A percentile compares a stretch with the other conserved stretches of the same genome.
Evolutionary conservation across 2,113 vertebrate species (phyloP).

Genomic region (Chaetops frenatus): DNA sequence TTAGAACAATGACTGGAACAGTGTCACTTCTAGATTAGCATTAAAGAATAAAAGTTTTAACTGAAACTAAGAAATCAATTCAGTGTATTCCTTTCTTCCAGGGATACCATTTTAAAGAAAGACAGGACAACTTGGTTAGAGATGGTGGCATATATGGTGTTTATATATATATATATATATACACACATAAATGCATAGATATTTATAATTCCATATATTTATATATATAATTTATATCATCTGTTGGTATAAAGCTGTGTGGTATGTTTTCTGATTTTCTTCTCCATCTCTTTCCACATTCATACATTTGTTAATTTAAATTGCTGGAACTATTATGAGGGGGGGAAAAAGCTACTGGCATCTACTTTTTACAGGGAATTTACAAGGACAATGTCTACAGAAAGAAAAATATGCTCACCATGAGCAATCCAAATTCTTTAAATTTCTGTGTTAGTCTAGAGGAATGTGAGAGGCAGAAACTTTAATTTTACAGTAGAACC

Average conservation of each 20-base stretch:
- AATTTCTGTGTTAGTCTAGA: background rate
- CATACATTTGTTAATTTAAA: background rate
- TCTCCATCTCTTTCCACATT: background rate
- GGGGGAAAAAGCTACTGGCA: background rate
- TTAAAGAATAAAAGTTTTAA: background rate
- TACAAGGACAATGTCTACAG: background rate
- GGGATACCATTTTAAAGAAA: background rate
- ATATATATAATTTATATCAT: background rate
- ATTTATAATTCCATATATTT: background rate
- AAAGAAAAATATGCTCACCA: background rate
- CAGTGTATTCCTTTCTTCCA: background rate
- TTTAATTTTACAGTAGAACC: background rate
- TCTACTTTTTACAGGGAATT: background rate
- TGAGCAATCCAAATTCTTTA: background rate
- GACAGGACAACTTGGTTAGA: background rate
- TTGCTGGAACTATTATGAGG: background rate
- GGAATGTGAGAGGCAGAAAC: background rate
- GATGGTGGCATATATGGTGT: background rate
- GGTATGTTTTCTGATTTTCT: background rate
- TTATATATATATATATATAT: rapidly evolving
- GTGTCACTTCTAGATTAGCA: background rate
- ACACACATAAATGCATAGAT: rapidly evolving
- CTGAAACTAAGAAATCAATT: background rate
- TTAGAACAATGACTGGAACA: background rate
- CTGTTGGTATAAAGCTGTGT: background rate